These are phyloP conservation scores for Anoura caudifer DNA, from an alignment of 2,113 vertebrate species.

Conservation along the genomic window DNA sequence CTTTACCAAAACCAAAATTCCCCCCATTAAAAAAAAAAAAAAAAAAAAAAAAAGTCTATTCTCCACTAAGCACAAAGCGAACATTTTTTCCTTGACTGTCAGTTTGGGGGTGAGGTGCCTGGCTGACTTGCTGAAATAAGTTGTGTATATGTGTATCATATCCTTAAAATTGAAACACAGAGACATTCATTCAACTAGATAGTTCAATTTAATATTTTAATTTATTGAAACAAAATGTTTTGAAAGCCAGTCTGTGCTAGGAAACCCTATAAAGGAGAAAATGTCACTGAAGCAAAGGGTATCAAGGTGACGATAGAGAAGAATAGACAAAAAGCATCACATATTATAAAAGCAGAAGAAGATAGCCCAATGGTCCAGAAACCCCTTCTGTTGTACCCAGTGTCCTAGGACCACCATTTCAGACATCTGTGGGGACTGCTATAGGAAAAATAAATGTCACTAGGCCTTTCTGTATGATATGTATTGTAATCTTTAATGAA, in stretches of 20 bases:
- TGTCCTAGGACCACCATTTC: background rate
- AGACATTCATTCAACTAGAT: background rate
- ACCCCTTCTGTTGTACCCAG: background rate
- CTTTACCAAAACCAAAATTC: background rate
- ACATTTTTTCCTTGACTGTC: background rate
- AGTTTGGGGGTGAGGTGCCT: background rate
- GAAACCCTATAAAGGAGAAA: background rate
- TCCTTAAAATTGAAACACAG: background rate
- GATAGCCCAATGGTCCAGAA: background rate
- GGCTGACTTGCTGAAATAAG: background rate
- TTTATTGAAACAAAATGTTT: background rate
- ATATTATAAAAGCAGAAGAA: background rate
- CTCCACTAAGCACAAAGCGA: background rate
- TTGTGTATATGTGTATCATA: background rate
- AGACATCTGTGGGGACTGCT: background rate
- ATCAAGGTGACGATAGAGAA: background rate
- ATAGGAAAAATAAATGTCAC: background rate
- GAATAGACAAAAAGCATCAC: background rate
- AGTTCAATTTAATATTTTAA: conserved; percentile 14
- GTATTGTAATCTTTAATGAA: background rate
- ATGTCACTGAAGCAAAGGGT: background rate
- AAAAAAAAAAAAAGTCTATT: background rate
- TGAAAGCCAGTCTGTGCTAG: background rate
- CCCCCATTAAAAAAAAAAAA: background rate
- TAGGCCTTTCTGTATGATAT: background rate